Evolutionary conservation across 2,113 vertebrate genomes (phyloP).

Genomic region (Pterocles gutturalis): DNA sequence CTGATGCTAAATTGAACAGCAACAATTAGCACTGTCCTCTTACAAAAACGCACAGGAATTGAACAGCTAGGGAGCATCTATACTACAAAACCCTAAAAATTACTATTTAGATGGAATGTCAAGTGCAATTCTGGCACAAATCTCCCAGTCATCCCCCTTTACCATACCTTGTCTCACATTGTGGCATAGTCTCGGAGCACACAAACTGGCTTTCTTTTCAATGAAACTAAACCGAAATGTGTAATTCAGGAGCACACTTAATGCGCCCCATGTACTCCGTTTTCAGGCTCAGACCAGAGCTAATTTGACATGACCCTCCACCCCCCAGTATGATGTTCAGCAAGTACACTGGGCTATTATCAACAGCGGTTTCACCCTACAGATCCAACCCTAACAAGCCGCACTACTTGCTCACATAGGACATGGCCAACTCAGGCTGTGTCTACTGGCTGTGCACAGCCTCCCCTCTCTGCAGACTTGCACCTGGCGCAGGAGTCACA

Average conservation of each 20-base stretch:
- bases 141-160: background rate
- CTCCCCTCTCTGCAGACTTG: accelerated
- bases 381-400: background rate
- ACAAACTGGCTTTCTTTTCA: background rate
- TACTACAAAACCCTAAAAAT: background rate
- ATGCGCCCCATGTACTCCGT: accelerated
- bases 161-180: background rate
- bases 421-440: background rate
- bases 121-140: background rate
- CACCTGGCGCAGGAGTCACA: background rate
- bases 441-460: background rate
- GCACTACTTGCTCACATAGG: accelerated
- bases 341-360: background rate
- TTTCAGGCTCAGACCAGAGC: background rate
- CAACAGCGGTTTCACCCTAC: background rate
- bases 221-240: background rate
- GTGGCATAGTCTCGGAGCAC: background rate
- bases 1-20: background rate
- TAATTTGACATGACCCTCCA: background rate
- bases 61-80: background rate
- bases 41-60: background rate
- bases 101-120: background rate
- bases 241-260: background rate
- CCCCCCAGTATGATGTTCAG: background rate
- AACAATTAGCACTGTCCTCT: background rate